phyloP scores from a whole-genome alignment of 2,797 vertebrate species.

The Austrolebias charrua region DNA sequence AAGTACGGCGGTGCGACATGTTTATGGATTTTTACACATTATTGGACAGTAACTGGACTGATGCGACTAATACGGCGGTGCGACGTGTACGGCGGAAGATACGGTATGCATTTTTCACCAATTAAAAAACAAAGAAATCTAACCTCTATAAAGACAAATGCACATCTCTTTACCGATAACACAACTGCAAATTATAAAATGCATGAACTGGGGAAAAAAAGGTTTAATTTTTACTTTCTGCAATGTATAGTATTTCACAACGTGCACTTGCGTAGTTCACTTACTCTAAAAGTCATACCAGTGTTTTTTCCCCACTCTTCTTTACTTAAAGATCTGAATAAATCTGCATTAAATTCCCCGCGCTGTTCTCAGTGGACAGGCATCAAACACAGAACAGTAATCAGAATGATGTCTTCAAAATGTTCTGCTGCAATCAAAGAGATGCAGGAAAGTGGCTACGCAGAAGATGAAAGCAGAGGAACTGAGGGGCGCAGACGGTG shows the following conservation, averaged over 20 bases:
- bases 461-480: constrained; percentile 49
- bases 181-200: background rate
- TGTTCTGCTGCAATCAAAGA: constrained; percentile 40
- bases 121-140: too few relatives aligned
- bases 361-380: constrained; percentile 13
- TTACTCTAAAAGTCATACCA: background rate
- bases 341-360: constrained; percentile 23
- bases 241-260: background rate
- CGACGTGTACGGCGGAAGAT: too few relatives aligned
- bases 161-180: background rate
- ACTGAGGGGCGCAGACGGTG: constrained; percentile 4
- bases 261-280: background rate
- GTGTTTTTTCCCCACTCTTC: background rate
- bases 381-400: constrained; percentile 47
- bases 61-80: too few relatives aligned
- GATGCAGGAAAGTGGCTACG: constrained; percentile 32
- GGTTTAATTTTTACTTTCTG: constrained; percentile 10
- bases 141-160: background rate
- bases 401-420: constrained; percentile 40
- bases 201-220: constrained; percentile 1
- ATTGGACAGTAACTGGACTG: too few relatives aligned
- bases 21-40: too few relatives aligned
- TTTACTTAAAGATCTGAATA: constrained; percentile 8
- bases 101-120: too few relatives aligned
- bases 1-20: too few relatives aligned